Base-by-base conservation (phyloP, 2,888 invertebrate species). In the Lepas anatifera region DNA sequence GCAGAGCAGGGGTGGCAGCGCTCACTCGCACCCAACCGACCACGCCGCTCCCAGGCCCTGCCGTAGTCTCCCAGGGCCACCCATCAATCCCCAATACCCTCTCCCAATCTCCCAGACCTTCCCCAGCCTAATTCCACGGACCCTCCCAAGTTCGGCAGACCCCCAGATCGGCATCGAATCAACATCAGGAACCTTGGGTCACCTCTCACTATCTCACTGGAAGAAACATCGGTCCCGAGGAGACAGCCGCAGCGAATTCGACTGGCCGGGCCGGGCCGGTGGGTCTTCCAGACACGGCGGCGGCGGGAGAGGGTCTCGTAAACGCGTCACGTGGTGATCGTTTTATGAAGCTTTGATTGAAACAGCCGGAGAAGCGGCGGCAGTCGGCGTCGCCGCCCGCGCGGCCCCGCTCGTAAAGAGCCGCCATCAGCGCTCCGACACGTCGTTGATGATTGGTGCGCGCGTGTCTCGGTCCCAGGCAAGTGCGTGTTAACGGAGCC, bases 401-500 rank as follows among this genome's bases (percentile, higher is more conserved):
- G 4, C 58, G 32, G 1, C 22, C 32, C 58, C 0, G 58, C 35
- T 35, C 58, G 58, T 58, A 58, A 58, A 58, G 2, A 58, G 16
- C 27, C 29, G 16, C 32, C 58, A 35, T 6, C 22, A 32, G 22
- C 58, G 8, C 8, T 58, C 8, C 29, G 10, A 18, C 3, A 22
- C 52, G 29, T 16, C 25, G n/a, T 58, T 58, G 32, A 58, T 32
- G 58, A 58, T 35, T 32, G 7, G 58, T 58, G 35, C 18, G 58
- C 58, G 58, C 32, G 58, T 58, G 58, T 32, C 58, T 16, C 10
- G 22, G 32, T 32, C 35, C 7, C 18, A 18, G 22, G 18, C 13
- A 58, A 58, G 58, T 58, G 58, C 58, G 58, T 58, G 58, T 58
- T 58, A 13, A 58, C n/a, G n/a, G n/a, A n/a, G n/a, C n/a, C n/a